Percentiles rank a stretch among this genome's conserved stretches.
phyloP scores from a whole-genome alignment of 2,888 invertebrate species.

The Eremobia ochroleuca region DNA sequence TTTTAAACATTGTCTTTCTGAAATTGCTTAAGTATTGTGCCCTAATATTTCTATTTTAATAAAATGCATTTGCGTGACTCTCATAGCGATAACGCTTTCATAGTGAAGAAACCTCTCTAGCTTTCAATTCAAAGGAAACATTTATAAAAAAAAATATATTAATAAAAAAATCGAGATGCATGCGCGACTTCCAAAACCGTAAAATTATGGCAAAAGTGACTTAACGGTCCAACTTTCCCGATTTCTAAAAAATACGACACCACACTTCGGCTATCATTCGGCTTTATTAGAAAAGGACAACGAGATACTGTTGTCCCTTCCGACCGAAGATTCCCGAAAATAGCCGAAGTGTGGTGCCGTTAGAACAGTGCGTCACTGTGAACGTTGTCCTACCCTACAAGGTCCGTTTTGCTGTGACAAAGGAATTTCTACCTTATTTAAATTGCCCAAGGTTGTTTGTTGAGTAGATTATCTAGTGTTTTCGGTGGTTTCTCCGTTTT shows the following conservation, averaged over 20 bases:
- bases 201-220: constrained; percentile 67
- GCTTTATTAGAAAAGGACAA: constrained; percentile 27
- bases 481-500: constrained; percentile 75
- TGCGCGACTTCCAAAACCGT: constrained; percentile 55
- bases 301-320: constrained; percentile 23
- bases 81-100: background rate
- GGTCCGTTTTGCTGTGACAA: constrained; percentile 72
- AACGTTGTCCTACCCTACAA: constrained; percentile 69
- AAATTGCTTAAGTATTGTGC: background rate
- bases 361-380: constrained; percentile 63
- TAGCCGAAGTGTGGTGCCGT: constrained; percentile 51
- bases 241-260: constrained; percentile 52
- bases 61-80: background rate
- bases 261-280: constrained; percentile 27
- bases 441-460: constrained; percentile 56
- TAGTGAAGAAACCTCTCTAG: background rate
- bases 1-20: background rate
- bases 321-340: constrained; percentile 47
- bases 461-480: constrained; percentile 83
- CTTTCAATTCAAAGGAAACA: background rate
- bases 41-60: background rate
- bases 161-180: constrained; percentile 24
- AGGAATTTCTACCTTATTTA: constrained; percentile 77
- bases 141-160: constrained; percentile 5
- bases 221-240: constrained; percentile 52